Conservation (phyloP, 92 coral and sea anemone species). For the Epizoanthus ramosus region DNA sequence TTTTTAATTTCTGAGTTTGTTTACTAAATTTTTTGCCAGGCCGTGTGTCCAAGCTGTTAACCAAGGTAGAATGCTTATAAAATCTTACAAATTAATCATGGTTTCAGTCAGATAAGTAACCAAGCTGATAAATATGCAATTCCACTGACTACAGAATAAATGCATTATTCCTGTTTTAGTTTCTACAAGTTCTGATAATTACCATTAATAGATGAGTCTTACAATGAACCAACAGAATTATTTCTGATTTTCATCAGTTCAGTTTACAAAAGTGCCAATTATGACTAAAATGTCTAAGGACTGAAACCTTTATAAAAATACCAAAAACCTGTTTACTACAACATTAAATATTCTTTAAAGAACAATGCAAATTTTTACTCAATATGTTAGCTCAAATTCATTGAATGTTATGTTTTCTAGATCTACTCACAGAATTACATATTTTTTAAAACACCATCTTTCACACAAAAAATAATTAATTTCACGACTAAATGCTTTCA, state of each 20-base stretch:
- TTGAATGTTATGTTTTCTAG: neutral
- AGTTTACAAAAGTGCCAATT: slow-evolving; percentile 16
- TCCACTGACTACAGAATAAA: neutral
- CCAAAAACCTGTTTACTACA: neutral
- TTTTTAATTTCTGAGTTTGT: slow-evolving; percentile 15
- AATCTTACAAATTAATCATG: neutral
- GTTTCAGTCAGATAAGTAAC: neutral
- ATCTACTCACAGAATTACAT: neutral
- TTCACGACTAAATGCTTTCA: neutral
- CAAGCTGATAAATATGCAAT: neutral
- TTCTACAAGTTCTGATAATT: neutral
- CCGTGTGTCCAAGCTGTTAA: neutral
- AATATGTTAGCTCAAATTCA: neutral
- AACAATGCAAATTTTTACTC: slow-evolving; percentile 20
- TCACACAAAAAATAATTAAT: neutral
- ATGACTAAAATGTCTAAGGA: neutral
- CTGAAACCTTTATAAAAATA: slow-evolving; percentile 7
- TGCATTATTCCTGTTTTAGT: neutral
- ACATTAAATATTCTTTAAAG: neutral
- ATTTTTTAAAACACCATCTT: slow-evolving; percentile 1
- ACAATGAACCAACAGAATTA: neutral
- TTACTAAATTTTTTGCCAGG: neutral
- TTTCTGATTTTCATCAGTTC: slow-evolving; percentile 2
- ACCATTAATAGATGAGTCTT: neutral
- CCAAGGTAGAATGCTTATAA: neutral